Evolutionary conservation across 2,888 invertebrate genomes (phyloP).

Genomic region (Strigamia crassipes): DNA sequence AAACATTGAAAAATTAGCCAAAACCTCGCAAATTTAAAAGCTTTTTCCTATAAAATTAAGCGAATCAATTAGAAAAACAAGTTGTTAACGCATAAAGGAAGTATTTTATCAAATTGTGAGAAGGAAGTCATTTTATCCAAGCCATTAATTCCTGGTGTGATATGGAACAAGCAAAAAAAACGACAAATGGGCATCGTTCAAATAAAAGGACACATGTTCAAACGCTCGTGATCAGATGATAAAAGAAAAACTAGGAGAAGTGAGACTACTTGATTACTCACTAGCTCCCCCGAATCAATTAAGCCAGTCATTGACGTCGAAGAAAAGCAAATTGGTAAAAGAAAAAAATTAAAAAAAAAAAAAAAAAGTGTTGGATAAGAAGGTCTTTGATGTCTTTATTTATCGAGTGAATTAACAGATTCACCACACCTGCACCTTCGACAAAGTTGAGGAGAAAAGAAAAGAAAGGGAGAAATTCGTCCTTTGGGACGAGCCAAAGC

Average conservation of each 20-base stretch:
- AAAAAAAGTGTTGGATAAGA: background rate
- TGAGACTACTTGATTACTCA: background rate
- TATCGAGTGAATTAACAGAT: constrained; percentile 4
- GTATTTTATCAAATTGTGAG: constrained; percentile 10
- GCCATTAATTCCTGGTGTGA: background rate
- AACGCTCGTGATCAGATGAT: constrained; percentile 1
- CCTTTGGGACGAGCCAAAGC: background rate
- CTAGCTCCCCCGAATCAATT: background rate
- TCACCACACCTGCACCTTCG: background rate
- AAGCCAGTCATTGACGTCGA: background rate
- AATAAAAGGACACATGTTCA: constrained; percentile 18
- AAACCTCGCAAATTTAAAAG: too few species aligned
- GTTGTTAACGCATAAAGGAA: background rate
- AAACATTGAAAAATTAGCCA: background rate
- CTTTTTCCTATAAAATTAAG: too few species aligned
- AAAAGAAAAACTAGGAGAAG: constrained; percentile 6
- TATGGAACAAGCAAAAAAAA: constrained; percentile 1
- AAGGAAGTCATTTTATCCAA: constrained; percentile 10
- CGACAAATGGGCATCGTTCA: constrained; percentile 31
- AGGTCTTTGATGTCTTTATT: background rate
- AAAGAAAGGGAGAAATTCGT: constrained; percentile 4
- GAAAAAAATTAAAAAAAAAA: background rate
- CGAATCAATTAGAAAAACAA: background rate
- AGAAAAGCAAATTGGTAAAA: background rate
- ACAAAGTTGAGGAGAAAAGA: background rate